Base-by-base conservation (phyloP, 1,140 invertebrate species). In the Leptestheria dahalacensis region DNA sequence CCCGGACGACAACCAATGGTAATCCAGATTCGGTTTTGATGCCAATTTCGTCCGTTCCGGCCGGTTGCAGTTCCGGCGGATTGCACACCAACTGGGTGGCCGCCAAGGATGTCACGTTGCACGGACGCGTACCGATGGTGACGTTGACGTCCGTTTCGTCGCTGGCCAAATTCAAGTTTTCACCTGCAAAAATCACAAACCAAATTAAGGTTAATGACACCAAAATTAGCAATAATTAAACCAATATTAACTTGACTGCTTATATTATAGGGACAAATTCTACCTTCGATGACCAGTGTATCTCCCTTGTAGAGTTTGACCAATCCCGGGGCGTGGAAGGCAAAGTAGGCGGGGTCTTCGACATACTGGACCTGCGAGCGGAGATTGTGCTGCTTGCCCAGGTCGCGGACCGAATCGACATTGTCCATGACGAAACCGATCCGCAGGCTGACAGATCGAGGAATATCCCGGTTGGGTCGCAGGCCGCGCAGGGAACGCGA, bases 341-440 rank as follows among this genome's bases (percentile, higher is more conserved):
- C 80, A 65, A 84, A 84, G 68, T 96, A 91, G 64, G 84, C 83
- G 0, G 95, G 95, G 78, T 99, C 93, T 57, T 90, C 83, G 15
- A 91, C 86, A 72, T 96, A 97, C 0, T 86, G 74, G 66, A 98
- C 76, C 33, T 84, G 83, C 54, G 83, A 84, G 23, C 83, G 74
- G 4, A 92, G 74, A 64, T 79, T 82, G 61, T 85, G 83, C 70
- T 89, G 83, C 70, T 91, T 88, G 61, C 90, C 85, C 50, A 97
- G 75, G 71, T 97, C 88, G 60, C 82, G 77, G 33, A 97, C 90
- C 2, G 82, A 80, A 66, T 86, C 79, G 0, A 97, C 94, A 71
- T 89, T 87, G 67, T 98, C 95, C 94, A 98, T 97, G 3, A 90
- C 78, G 72, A 98, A 97, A 15, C 88, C 91, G 59, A 96, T 82